phyloP scores from a whole-genome alignment of 2,888 invertebrate genomes.

The Drosophila meridiana region DNA sequence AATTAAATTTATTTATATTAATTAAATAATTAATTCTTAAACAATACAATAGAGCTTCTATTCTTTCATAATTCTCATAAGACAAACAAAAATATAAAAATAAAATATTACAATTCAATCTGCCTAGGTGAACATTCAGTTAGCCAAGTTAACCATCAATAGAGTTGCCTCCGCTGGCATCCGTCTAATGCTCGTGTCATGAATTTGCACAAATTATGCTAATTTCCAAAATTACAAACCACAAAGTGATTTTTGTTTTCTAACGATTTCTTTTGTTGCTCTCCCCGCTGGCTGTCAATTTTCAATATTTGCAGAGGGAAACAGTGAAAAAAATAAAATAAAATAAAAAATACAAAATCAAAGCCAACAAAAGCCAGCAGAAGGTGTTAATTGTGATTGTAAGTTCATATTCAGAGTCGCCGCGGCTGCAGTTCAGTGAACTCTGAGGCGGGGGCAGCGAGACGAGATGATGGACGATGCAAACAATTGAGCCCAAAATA shows the following conservation, averaged over 20 bases:
- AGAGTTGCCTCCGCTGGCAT: slow-evolving; percentile 21
- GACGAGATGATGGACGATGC: slow-evolving; percentile 30
- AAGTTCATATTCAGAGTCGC: slow-evolving; percentile 54
- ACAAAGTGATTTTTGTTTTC: slow-evolving; percentile 59
- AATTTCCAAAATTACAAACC: slow-evolving; percentile 77
- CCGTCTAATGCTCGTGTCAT: slow-evolving; percentile 68
- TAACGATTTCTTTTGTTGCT: slow-evolving; percentile 24
- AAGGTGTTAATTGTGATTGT: slow-evolving; percentile 78
- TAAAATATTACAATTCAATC: not conserved
- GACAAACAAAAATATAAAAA: not conserved
- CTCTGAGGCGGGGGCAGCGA: slow-evolving; percentile 45
- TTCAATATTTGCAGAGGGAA: slow-evolving; percentile 59
- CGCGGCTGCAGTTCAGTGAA: slow-evolving; percentile 60
- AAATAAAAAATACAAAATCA: not conserved
- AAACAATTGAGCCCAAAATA: slow-evolving; percentile 26
- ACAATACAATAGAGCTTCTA: not conserved
- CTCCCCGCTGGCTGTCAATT: slow-evolving; percentile 46
- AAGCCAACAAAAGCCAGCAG: slow-evolving; percentile 34
- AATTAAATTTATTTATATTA: too few species aligned
- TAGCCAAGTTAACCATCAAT: slow-evolving; percentile 34
- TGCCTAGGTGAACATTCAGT: not conserved
- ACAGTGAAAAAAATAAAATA: slow-evolving; percentile 14
- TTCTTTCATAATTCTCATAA: not conserved
- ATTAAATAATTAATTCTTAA: not conserved
- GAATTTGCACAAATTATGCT: slow-evolving; percentile 82